A percentile compares a stretch with the other conserved stretches of the same genome.
Evolutionary conservation across 2,797 vertebrate species (phyloP).

Genomic region (Amblyraja radiata): DNA sequence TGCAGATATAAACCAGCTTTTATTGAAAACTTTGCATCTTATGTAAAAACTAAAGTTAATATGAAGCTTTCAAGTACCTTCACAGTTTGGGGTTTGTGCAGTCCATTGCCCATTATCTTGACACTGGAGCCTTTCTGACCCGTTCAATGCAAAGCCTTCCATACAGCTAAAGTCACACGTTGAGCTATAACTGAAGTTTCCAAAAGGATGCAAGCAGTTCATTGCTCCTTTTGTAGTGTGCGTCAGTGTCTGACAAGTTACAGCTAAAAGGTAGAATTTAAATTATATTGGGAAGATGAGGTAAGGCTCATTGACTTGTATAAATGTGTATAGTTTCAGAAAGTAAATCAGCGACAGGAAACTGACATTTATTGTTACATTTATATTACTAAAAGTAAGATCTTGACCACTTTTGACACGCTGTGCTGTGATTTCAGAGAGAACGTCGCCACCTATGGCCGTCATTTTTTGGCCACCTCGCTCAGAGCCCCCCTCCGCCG

Average conservation of each 20-base stretch:
- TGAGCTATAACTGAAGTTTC: constrained; percentile 56
- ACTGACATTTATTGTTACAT: no score
- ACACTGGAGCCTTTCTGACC: constrained; percentile 50
- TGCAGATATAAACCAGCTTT: no score
- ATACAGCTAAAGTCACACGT: constrained; percentile 56
- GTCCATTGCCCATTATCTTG: constrained; percentile 50
- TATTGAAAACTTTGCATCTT: no score
- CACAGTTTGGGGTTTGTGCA: not conserved
- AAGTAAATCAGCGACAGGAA: no score
- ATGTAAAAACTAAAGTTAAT: no score
- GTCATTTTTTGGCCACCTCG: no score
- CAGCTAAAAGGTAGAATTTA: constrained; percentile 42
- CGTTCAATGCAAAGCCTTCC: constrained; percentile 52
- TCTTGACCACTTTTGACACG: no score
- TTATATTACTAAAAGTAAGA: no score
- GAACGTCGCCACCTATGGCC: no score
- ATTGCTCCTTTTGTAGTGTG: constrained; percentile 43
- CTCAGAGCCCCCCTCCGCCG: no score
- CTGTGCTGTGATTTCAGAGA: no score
- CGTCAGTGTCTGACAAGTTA: constrained; percentile 44
- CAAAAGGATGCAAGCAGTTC: constrained; percentile 61
- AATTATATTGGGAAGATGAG: not conserved
- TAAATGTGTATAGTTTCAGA: not conserved
- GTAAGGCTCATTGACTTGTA: not conserved
- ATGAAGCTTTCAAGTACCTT: not conserved